A percentile compares a stretch with the other conserved stretches of the same genome.
These are phyloP conservation scores for Eospalax fontanierii DNA, from an alignment of 2,797 vertebrate species.

Conservation along the genomic window DNA sequence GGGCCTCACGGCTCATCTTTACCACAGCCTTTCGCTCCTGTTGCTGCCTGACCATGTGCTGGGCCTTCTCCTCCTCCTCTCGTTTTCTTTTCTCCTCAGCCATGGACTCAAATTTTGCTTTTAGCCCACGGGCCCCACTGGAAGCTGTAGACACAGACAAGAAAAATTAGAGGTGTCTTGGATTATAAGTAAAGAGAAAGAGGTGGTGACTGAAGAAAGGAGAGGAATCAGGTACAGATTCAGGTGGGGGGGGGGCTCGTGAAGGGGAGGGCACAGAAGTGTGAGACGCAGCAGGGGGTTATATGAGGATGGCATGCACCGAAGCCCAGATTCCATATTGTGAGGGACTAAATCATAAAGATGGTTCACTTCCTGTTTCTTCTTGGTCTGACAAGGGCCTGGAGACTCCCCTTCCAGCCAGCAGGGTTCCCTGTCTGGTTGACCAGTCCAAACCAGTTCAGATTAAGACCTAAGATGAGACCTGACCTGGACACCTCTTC, in stretches of 20 bases:
- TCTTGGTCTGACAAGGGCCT: too few relatives aligned
- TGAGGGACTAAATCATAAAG: too few relatives aligned
- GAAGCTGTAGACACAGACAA: slow-evolving; percentile 87
- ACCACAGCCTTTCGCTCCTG: slow-evolving; percentile 88
- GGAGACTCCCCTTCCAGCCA: too few relatives aligned
- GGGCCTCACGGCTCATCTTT: slow-evolving; percentile 50
- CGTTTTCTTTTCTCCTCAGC: slow-evolving; percentile 93
- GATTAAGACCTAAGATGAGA: too few relatives aligned
- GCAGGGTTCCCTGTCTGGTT: too few relatives aligned
- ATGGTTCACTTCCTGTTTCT: too few relatives aligned
- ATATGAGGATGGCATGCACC: background rate
- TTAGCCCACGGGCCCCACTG: slow-evolving; percentile 93
- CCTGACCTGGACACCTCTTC: too few relatives aligned
- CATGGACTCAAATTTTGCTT: slow-evolving; percentile 95
- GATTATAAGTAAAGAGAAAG: accelerated
- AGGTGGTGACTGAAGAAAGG: background rate
- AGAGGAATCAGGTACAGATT: background rate
- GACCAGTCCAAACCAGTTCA: too few relatives aligned
- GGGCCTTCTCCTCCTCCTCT: slow-evolving; percentile 91
- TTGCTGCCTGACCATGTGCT: slow-evolving; percentile 90
- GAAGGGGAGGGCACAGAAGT: background rate
- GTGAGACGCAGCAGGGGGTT: background rate
- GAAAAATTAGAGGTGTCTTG: background rate
- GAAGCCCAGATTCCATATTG: background rate
- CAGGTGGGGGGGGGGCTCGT: background rate